Conservation (phyloP, 2,888 invertebrate genomes). For the Macrophya annulata region DNA sequence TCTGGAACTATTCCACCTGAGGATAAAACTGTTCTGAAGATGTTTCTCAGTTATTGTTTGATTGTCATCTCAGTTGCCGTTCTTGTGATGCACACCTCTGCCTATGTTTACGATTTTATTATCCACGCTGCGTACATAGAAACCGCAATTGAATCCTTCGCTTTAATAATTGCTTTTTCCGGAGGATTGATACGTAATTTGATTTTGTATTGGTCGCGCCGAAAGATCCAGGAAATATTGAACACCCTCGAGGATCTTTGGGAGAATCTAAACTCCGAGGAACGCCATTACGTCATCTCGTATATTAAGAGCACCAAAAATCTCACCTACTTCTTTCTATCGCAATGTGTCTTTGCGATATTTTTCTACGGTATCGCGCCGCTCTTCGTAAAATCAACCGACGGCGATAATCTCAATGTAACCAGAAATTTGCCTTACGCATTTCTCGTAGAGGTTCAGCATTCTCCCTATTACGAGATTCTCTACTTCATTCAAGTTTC, state of each 20-base stretch:
- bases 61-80: background rate
- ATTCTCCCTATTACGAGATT: constrained; percentile 65
- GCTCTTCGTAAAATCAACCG: constrained; percentile 55
- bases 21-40: constrained; percentile 15
- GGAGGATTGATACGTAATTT: constrained; percentile 58
- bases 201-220: constrained; percentile 52
- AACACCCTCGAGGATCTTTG: constrained; percentile 62
- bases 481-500: constrained; percentile 61
- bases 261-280: constrained; percentile 57
- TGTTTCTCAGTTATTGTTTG: background rate
- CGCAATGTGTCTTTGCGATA: constrained; percentile 60
- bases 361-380: constrained; percentile 59
- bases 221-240: constrained; percentile 58
- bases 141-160: constrained; percentile 57
- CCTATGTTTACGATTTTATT: background rate
- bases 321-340: constrained; percentile 62
- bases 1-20: constrained; percentile 27
- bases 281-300: constrained; percentile 56
- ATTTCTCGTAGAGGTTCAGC: constrained; percentile 58
- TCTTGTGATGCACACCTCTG: background rate
- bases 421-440: constrained; percentile 63
- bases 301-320: constrained; percentile 58
- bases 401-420: constrained; percentile 54
- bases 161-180: constrained; percentile 58
- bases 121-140: constrained; percentile 35